Conservation (phyloP, 2,113 vertebrate species). For the Aegithalos caudatus region DNA sequence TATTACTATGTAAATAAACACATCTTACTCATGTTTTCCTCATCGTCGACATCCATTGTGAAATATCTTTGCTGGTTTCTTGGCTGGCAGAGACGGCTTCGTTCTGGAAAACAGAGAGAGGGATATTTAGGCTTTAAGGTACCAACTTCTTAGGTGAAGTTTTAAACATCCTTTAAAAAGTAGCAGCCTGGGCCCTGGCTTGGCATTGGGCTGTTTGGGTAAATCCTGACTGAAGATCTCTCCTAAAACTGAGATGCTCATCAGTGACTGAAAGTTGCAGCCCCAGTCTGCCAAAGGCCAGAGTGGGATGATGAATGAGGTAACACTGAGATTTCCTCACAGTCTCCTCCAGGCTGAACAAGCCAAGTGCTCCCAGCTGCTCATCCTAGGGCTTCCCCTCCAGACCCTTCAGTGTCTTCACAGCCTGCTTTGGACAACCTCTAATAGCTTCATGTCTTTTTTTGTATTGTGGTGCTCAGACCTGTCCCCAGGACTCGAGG, state of each 20-base stretch:
- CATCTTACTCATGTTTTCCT: slow-evolving; percentile 98
- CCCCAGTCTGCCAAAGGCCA: background rate
- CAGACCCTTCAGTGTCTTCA: background rate
- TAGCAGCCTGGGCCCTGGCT: background rate
- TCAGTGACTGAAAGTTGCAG: background rate
- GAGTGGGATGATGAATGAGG: background rate
- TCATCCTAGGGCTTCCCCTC: background rate
- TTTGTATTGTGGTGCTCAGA: background rate
- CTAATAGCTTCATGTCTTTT: background rate
- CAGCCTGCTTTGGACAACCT: background rate
- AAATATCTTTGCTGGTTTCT: slow-evolving; percentile 76
- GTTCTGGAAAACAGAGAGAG: slow-evolving; percentile 77
- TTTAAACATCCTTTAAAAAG: background rate
- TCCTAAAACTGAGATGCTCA: background rate
- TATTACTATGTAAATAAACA: slow-evolving; percentile 23
- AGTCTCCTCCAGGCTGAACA: background rate
- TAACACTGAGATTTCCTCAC: background rate
- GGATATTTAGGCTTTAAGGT: background rate
- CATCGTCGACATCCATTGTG: slow-evolving; percentile 91
- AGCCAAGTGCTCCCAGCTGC: background rate
- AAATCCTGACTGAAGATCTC: background rate
- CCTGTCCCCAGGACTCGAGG: background rate
- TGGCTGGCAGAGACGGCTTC: slow-evolving; percentile 70
- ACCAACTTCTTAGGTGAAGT: background rate
- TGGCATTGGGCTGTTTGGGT: background rate